These are phyloP conservation scores for Nyctalus aviator DNA, from an alignment of 2,797 vertebrate species.

Conservation along the genomic window DNA sequence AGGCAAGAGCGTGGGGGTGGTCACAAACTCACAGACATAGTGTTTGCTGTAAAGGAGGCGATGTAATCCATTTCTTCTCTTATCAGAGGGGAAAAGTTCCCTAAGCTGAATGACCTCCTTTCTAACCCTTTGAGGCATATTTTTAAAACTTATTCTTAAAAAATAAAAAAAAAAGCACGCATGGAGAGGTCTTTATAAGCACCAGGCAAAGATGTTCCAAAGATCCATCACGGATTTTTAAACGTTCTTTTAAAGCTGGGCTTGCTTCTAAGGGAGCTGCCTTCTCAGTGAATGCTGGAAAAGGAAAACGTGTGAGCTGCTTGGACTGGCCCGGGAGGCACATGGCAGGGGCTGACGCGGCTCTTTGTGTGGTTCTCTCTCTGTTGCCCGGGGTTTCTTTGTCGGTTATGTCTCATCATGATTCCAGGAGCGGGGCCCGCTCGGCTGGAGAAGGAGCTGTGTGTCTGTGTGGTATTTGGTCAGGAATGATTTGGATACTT, in stretches of 20 bases:
- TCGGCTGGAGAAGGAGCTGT: neutral
- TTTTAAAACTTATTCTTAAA: slow-evolving; percentile 7
- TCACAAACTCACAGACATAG: neutral
- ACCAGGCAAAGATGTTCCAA: neutral
- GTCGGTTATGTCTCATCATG: neutral
- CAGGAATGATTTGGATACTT: neutral
- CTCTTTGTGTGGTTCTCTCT: neutral
- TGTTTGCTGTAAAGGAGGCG: neutral
- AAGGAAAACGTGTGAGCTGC: neutral
- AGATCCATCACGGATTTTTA: slow-evolving; percentile 3
- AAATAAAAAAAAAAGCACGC: neutral
- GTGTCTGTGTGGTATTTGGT: slow-evolving; percentile 6
- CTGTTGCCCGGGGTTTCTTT: slow-evolving; percentile 27
- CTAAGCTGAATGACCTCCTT: neutral
- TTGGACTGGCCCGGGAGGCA: neutral
- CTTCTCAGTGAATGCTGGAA: neutral
- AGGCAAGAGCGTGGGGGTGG: neutral
- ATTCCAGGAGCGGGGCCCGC: neutral
- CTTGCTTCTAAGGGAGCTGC: neutral
- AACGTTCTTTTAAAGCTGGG: slow-evolving; percentile 16
- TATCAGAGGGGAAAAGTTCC: neutral
- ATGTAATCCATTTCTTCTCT: neutral
- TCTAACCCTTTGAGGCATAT: neutral
- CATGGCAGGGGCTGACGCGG: neutral
- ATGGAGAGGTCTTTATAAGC: neutral